phyloP scores from a whole-genome alignment of 2,888 invertebrate species.

The Mesorhabditis spiculigera region DNA sequence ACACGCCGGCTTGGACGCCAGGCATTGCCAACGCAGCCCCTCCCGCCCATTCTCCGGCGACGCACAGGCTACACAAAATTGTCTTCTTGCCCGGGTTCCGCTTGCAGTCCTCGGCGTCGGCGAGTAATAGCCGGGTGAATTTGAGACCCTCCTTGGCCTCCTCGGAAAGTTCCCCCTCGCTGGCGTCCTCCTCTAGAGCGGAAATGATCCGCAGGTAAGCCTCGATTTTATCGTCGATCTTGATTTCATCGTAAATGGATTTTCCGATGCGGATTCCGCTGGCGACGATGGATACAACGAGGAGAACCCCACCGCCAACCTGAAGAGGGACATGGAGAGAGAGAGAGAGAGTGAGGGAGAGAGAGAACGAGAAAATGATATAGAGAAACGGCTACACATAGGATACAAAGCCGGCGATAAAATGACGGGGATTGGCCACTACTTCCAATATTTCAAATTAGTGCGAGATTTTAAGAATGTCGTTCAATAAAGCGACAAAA shows the following conservation, averaged over 20 bases:
- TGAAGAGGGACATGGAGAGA: background rate
- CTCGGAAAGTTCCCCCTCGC: background rate
- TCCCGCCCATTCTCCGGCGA: constrained; percentile 1
- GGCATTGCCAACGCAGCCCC: background rate
- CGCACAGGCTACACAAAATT: background rate
- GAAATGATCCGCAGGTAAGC: background rate
- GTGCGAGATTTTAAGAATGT: too few species aligned
- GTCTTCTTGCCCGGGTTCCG: constrained; percentile 8
- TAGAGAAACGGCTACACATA: too few species aligned
- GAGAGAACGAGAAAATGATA: too few species aligned
- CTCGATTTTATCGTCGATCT: constrained; percentile 1
- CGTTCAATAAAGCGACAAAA: too few species aligned
- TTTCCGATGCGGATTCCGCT: background rate
- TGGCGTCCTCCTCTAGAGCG: background rate
- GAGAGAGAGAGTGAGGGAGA: too few species aligned
- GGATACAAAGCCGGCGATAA: too few species aligned
- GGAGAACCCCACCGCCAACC: background rate
- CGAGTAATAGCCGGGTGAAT: background rate
- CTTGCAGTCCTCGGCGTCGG: constrained; percentile 6
- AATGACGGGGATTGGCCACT: too few species aligned
- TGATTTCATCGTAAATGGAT: background rate
- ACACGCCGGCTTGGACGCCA: background rate
- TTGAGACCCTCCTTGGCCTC: background rate
- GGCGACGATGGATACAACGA: constrained; percentile 6
- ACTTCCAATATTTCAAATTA: too few species aligned